Percentiles rank a stretch among this genome's conserved stretches.
These are phyloP conservation scores for Ophioninae sp. DNA, from an alignment of 2,888 invertebrate genomes.

Conservation along the genomic window DNA sequence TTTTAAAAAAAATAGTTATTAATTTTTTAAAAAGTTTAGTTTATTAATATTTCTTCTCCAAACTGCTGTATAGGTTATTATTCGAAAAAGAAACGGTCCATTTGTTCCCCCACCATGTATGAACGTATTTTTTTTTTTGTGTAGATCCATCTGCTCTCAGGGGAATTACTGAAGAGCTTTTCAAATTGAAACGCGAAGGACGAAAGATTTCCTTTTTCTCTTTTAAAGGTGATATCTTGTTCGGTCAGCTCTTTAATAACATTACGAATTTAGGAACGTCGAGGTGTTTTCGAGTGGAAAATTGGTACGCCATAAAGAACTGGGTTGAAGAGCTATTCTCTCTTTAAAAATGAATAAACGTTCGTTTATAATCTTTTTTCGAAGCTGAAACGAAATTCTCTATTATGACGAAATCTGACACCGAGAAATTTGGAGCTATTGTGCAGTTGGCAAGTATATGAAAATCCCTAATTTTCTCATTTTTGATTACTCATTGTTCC, in stretches of 20 bases:
- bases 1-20: too few species aligned
- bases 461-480: background rate
- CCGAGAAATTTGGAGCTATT: background rate
- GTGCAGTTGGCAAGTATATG: background rate
- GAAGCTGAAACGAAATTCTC: background rate
- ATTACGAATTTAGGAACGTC: background rate
- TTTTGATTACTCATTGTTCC: background rate
- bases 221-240: background rate
- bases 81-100: too few species aligned
- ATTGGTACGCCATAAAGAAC: background rate
- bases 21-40: too few species aligned
- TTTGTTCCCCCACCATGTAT: too few species aligned
- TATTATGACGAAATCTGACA: background rate
- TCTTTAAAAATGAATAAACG: background rate
- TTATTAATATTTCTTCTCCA: too few species aligned
- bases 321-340: background rate
- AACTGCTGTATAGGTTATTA: too few species aligned
- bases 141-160: background rate
- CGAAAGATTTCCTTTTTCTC: slow-evolving; percentile 14
- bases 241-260: background rate
- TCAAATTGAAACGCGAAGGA: slow-evolving; percentile 6
- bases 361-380: background rate
- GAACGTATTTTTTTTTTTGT: background rate
- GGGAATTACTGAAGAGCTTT: slow-evolving; percentile 3
- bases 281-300: slow-evolving; percentile 14